Base-by-base conservation (phyloP, 2,888 invertebrate genomes). In the Steinernema hermaphroditum region DNA sequence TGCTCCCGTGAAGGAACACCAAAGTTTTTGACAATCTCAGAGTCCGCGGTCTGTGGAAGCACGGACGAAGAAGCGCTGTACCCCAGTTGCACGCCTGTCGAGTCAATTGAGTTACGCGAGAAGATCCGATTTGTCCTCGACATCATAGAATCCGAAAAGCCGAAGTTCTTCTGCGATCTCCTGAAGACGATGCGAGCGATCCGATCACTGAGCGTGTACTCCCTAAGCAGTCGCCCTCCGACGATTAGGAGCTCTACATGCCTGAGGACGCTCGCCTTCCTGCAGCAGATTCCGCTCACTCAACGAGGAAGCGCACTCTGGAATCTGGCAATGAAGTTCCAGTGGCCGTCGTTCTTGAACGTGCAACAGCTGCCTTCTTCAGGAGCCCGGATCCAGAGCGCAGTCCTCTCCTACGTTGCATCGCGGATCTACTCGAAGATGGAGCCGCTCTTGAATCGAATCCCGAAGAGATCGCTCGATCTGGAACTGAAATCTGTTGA, bases 401-500 rank as follows among this genome's bases (percentile, higher is more conserved):
- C 54, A 27, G 24, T 22, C 2, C 22, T 54, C 4, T 54, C 54
- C 24, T 54, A 54, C 27, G 54, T 54, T 4, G 54, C 54, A 14
- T 22, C 27, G 54, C 6, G 27, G 22, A 54, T 54, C 24, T 27
- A 24, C 54, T 2, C 24, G 22, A 54, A 54, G 22, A 54, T 54
- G 19, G 54, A 54, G 12, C 24, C 6, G 12, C 54, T 54, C 24
- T 12, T 4, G 4, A 24, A 12, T 6, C 4, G 54, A 19, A 22
- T 27, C 4, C 12, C 54, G 22, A 19, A 54, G 22, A 6, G 27
- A 27, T 19, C 19, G 2, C 22, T 19, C 2, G 27, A 54, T 24
- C 22, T 54, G 54, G 54, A 54, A 27, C 27, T 54, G 54, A 54
- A 54, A 54, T 54, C 54, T 14, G 54, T 54, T 22, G 54, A 54